Conservation (phyloP, 1,140 invertebrate genomes). For the Pissodes strobi region DNA sequence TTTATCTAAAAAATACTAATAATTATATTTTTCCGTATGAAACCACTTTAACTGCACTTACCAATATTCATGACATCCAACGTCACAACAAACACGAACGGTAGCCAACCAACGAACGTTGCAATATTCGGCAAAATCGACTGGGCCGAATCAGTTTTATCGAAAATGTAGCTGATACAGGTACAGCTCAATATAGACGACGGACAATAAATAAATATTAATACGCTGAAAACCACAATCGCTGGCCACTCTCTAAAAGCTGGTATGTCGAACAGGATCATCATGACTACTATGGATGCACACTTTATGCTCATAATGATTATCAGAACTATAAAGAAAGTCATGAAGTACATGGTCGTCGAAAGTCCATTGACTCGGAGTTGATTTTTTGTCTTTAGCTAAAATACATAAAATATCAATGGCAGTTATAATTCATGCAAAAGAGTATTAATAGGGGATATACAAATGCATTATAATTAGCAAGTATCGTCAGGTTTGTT, state of each 20-base stretch:
- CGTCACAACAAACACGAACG: slow-evolving; percentile 71
- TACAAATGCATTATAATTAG: too few relatives aligned
- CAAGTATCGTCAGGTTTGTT: too few relatives aligned
- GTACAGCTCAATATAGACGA: slow-evolving; percentile 76
- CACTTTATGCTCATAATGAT: slow-evolving; percentile 72
- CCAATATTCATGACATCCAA: slow-evolving; percentile 72
- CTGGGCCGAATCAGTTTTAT: slow-evolving; percentile 80
- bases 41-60: slow-evolving; percentile 50
- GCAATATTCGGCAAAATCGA: slow-evolving; percentile 77
- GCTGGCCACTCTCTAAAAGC: slow-evolving; percentile 71
- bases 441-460: too few relatives aligned
- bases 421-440: too few relatives aligned
- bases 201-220: slow-evolving; percentile 75
- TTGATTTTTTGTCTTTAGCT: slow-evolving; percentile 84
- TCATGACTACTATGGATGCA: slow-evolving; percentile 67
- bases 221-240: slow-evolving; percentile 66
- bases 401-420: slow-evolving; percentile 42
- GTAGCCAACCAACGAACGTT: slow-evolving; percentile 73
- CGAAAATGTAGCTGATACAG: slow-evolving; percentile 78
- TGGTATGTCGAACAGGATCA: slow-evolving; percentile 70
- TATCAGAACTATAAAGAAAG: slow-evolving; percentile 74
- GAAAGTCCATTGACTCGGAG: slow-evolving; percentile 80
- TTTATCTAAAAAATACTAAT: slow-evolving; percentile 60
- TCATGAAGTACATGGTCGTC: slow-evolving; percentile 76
- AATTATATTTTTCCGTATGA: background rate